These are phyloP conservation scores for Anabacerthia variegaticeps DNA, from an alignment of 2,797 vertebrate species.

Conservation along the genomic window DNA sequence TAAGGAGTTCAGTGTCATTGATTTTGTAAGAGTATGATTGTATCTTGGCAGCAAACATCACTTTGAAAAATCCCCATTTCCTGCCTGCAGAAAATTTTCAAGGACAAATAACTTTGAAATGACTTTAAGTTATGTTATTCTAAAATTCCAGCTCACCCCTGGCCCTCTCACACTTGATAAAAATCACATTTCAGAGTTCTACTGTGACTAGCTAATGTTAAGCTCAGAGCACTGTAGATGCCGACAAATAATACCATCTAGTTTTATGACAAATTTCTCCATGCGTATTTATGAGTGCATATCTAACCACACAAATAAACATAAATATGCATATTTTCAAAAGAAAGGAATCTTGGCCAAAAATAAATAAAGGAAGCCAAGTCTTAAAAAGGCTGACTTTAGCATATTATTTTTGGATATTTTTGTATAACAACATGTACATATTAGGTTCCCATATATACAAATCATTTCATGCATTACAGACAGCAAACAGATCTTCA, in stretches of 20 bases:
- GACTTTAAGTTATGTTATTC: neutral
- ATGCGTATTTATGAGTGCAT: neutral
- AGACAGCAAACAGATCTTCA: neutral
- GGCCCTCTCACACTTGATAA: neutral
- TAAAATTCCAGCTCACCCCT: neutral
- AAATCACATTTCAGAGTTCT: neutral
- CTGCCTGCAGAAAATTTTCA: neutral
- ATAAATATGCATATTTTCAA: neutral
- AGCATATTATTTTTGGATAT: neutral
- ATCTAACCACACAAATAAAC: neutral
- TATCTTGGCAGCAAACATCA: neutral
- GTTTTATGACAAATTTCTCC: neutral
- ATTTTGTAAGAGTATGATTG: neutral
- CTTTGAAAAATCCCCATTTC: neutral
- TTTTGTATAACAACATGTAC: neutral
- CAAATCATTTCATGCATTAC: neutral
- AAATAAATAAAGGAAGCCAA: neutral
- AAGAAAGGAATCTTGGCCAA: neutral
- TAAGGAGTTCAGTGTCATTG: neutral
- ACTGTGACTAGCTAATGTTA: neutral
- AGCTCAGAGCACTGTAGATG: neutral
- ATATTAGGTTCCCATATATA: neutral
- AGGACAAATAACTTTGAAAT: neutral
- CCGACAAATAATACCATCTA: neutral
- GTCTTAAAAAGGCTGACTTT: neutral